phyloP scores from a whole-genome alignment of 1,140 invertebrate genomes.

The Zaprionus davidi region DNA sequence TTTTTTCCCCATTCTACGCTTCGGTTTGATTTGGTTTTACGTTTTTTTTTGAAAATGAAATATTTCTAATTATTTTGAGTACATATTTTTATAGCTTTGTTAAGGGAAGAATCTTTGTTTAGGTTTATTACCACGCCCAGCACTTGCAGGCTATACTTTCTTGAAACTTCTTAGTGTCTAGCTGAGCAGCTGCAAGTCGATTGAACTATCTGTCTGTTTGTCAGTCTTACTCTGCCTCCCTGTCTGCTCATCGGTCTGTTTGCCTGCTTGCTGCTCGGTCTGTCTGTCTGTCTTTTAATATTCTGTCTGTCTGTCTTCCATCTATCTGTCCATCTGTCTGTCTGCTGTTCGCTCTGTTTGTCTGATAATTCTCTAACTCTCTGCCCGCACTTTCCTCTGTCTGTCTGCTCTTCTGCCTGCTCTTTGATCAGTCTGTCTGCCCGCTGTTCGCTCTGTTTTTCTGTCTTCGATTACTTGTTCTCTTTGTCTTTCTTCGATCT shows the following conservation, averaged over 20 bases:
- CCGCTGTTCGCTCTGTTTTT: too few species aligned
- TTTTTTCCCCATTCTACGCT: not conserved
- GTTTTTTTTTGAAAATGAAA: slow-evolving; percentile 1
- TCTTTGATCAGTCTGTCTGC: not conserved
- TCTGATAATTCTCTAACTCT: not conserved
- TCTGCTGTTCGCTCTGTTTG: too few species aligned
- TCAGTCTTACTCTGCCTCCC: too few species aligned
- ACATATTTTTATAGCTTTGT: slow-evolving; percentile 32
- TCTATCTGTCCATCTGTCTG: not conserved
- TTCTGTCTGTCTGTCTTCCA: not conserved
- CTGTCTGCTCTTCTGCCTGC: not conserved
- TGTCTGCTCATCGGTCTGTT: not conserved
- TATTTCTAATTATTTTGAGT: slow-evolving; percentile 23
- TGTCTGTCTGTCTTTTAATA: not conserved
- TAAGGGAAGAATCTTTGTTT: not conserved
- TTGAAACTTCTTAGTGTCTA: not conserved
- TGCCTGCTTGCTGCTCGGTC: not conserved
- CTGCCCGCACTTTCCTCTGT: too few species aligned
- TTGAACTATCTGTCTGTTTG: not conserved
- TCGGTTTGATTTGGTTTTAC: not conserved
- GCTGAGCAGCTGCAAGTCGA: not conserved
- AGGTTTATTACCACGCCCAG: not conserved
- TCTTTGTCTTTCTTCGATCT: not conserved
- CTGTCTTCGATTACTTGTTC: too few species aligned
- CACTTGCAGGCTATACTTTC: accelerated